Percentiles rank a stretch among this genome's conserved stretches.
Conservation (phyloP, 1,140 invertebrate genomes). For the Eueides isabella region DNA sequence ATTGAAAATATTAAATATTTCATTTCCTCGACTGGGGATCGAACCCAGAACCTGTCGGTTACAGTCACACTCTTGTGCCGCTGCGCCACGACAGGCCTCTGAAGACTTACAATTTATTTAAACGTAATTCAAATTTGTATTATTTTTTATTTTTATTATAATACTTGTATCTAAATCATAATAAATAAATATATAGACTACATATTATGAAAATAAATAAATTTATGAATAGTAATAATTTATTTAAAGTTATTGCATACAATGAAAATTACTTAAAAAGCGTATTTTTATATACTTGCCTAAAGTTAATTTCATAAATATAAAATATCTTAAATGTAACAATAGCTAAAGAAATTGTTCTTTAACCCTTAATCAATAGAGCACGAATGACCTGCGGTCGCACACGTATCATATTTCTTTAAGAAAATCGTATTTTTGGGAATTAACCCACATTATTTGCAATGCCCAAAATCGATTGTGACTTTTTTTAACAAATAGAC, state of each 20-base stretch:
- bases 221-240: no score
- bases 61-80: no score
- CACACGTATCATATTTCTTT: slow-evolving; percentile 69
- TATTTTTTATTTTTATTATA: no score
- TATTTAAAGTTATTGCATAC: not conserved
- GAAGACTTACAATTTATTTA: no score
- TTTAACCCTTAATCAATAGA: slow-evolving; percentile 44
- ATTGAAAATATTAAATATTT: no score
- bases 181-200: no score
- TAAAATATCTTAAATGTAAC: not conserved
- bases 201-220: no score
- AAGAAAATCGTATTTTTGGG: slow-evolving; percentile 61
- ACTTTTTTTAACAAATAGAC: slow-evolving; percentile 59
- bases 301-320: not conserved
- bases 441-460: slow-evolving; percentile 51
- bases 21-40: no score
- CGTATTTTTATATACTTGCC: not conserved
- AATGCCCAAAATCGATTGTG: slow-evolving; percentile 50
- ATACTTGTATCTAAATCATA: no score
- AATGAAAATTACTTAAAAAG: not conserved
- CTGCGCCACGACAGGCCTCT: no score
- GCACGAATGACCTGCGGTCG: slow-evolving; percentile 63
- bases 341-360: not conserved
- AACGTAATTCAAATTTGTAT: no score
- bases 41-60: no score